phyloP scores from a whole-genome alignment of 2,113 vertebrate species.

The Seriola rivoliana region DNA sequence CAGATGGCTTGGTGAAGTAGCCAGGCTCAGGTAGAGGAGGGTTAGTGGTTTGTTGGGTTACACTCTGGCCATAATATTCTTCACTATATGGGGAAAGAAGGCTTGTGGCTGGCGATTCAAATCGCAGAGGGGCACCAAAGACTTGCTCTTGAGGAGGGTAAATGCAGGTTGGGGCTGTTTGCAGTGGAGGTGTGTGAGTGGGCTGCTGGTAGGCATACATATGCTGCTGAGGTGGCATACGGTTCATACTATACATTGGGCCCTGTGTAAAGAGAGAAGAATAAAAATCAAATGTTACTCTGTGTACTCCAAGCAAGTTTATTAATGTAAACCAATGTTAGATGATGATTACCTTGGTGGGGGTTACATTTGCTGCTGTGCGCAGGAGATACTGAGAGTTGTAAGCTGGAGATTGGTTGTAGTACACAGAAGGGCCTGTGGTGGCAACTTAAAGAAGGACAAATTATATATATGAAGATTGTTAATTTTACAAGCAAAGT shows the following conservation, averaged over 20 bases:
- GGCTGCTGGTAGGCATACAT: slow-evolving; percentile 93
- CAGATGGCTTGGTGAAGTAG: slow-evolving; percentile 94
- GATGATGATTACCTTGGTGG: slow-evolving; percentile 90
- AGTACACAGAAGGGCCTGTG: slow-evolving; percentile 91
- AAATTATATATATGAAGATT: slow-evolving; percentile 7
- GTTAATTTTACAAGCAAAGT: background rate
- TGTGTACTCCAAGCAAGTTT: background rate
- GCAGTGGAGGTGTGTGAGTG: slow-evolving; percentile 93
- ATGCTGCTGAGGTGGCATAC: slow-evolving; percentile 91
- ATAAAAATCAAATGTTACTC: background rate
- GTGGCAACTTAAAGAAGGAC: slow-evolving; percentile 88
- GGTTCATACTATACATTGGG: slow-evolving; percentile 92
- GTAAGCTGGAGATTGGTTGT: slow-evolving; percentile 94
- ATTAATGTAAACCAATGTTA: background rate
- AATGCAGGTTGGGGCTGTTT: slow-evolving; percentile 88
- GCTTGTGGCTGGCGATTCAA: slow-evolving; percentile 91
- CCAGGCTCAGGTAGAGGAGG: slow-evolving; percentile 95
- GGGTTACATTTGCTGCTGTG: slow-evolving; percentile 93
- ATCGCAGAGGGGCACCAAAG: slow-evolving; percentile 89
- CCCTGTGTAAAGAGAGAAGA: slow-evolving; percentile 79
- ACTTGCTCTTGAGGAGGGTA: slow-evolving; percentile 94
- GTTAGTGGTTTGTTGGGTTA: slow-evolving; percentile 90
- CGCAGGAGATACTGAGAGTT: slow-evolving; percentile 96
- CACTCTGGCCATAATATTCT: slow-evolving; percentile 91
- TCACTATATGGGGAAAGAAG: slow-evolving; percentile 93